phyloP scores from a whole-genome alignment of 2,888 invertebrate species.

The Syrista parreyssii region DNA sequence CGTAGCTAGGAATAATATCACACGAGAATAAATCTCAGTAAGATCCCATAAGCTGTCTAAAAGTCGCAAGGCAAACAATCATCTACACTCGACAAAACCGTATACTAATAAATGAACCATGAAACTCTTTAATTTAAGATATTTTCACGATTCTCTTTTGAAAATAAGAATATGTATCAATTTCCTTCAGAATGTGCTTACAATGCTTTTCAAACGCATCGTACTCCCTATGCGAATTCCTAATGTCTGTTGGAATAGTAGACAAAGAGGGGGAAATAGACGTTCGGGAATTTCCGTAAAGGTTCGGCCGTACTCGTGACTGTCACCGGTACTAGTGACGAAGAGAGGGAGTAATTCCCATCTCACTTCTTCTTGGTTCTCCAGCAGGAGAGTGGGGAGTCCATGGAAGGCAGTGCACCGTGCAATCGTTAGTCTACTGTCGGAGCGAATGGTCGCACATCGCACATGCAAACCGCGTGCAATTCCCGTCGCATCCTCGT shows the following conservation, averaged over 20 bases:
- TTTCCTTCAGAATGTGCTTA: background rate
- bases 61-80: background rate
- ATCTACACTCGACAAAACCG: background rate
- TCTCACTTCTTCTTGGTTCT: conserved; percentile 18
- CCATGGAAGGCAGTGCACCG: conserved; percentile 28
- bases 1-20: background rate
- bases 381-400: conserved; percentile 24
- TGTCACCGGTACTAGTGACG: background rate
- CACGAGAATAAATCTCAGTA: background rate
- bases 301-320: conserved; percentile 6
- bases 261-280: background rate
- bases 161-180: background rate
- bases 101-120: background rate
- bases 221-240: background rate
- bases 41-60: background rate
- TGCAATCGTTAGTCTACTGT: conserved; percentile 56
- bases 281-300: conserved; percentile 2
- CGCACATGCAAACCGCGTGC: conserved; percentile 43
- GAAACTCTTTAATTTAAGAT: background rate
- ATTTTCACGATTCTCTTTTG: background rate
- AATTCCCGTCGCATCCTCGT: conserved; percentile 15
- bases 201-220: background rate
- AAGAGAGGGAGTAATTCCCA: background rate
- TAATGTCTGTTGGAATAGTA: background rate
- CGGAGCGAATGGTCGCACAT: conserved; percentile 46